These are phyloP conservation scores for Dolichopus griseipennis DNA, from an alignment of 2,888 invertebrate genomes.

Conservation along the genomic window DNA sequence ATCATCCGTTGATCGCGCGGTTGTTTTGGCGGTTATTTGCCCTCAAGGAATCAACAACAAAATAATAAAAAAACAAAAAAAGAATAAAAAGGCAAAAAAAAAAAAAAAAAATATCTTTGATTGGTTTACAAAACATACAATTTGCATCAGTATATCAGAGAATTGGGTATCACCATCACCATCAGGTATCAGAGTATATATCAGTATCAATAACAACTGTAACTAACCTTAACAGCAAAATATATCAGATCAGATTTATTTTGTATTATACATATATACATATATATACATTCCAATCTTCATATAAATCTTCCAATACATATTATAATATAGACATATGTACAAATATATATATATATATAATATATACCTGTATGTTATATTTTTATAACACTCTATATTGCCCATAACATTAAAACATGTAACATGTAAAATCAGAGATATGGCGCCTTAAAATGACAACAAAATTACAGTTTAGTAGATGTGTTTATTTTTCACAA, in stretches of 20 bases:
- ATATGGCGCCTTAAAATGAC: slow-evolving; percentile 10
- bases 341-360: too few relatives aligned
- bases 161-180: too few relatives aligned
- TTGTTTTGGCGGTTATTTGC: slow-evolving; percentile 3
- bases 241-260: too few relatives aligned
- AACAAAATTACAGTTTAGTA: slow-evolving; percentile 8
- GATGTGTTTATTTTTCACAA: slow-evolving; percentile 6
- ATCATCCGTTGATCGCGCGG: background rate
- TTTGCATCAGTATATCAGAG: background rate
- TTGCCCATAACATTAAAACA: background rate
- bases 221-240: too few relatives aligned
- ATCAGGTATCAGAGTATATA: too few relatives aligned
- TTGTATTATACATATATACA: too few relatives aligned
- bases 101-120: background rate
- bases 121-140: slow-evolving; percentile 4
- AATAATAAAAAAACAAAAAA: background rate
- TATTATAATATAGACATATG: too few relatives aligned
- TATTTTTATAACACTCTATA: background rate
- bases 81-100: background rate
- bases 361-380: too few relatives aligned
- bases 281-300: too few relatives aligned
- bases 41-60: background rate
- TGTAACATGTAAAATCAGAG: slow-evolving; percentile 7
- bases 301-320: too few relatives aligned
- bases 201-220: too few relatives aligned